phyloP scores from a whole-genome alignment of 2,113 vertebrate genomes.

The Sinocyclocheilus maitianheensis region DNA sequence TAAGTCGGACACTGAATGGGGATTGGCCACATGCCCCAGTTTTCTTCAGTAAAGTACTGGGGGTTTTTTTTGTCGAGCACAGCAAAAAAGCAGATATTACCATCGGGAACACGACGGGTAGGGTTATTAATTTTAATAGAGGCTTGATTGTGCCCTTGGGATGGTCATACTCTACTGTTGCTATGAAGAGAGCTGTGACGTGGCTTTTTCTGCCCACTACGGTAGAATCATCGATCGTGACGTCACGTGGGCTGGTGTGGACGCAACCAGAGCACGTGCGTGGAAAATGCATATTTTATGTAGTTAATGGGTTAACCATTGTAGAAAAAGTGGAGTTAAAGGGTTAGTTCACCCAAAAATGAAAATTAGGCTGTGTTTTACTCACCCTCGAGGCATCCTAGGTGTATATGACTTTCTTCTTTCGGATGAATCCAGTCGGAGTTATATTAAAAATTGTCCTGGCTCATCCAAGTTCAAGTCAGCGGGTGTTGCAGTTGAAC shows the following conservation, averaged over 20 bases:
- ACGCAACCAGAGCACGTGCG: not conserved
- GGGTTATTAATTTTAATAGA: slow-evolving; percentile 57
- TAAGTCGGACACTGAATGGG: not conserved
- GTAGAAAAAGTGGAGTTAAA: not conserved
- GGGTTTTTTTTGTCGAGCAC: slow-evolving; percentile 22
- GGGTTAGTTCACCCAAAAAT: no score
- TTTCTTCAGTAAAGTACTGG: not conserved
- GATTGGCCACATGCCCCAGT: not conserved
- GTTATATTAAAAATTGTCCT: no score
- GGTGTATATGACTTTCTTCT: no score
- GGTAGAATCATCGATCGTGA: slow-evolving; percentile 34
- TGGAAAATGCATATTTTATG: not conserved
- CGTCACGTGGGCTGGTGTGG: slow-evolving; percentile 64
- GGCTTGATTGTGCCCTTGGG: slow-evolving; percentile 57
- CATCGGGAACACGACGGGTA: slow-evolving; percentile 1
- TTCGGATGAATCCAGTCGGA: no score
- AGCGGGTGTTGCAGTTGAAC: no score
- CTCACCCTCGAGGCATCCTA: no score
- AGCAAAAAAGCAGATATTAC: slow-evolving; percentile 35
- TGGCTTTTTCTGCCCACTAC: slow-evolving; percentile 67
- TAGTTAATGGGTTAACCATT: not conserved
- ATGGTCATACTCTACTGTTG: slow-evolving; percentile 69
- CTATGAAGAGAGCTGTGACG: slow-evolving; percentile 72
- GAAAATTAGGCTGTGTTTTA: no score
- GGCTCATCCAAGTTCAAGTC: no score